Base-by-base conservation (phyloP, 2,113 vertebrate genomes). In the Osmerus eperlanus region DNA sequence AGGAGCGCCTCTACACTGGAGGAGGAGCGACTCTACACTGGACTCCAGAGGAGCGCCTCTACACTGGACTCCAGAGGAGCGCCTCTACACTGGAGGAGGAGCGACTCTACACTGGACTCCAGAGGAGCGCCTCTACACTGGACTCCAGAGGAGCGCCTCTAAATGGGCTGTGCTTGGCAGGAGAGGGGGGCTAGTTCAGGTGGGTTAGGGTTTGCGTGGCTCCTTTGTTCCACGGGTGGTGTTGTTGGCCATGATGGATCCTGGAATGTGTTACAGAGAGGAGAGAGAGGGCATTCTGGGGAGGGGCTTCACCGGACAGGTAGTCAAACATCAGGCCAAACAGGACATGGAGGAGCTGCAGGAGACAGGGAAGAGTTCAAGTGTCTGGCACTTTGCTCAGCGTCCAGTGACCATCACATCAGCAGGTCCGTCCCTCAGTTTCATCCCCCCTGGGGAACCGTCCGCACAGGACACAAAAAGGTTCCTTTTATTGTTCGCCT, bases 221-320 rank as follows among this genome's bases (percentile, higher is more conserved):
- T 59, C 19, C 47, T 32, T 9, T 51, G 53, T 2, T 68, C 32
- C 68, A 15, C 67, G 62, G 15, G 21, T 79, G 41, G 62, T 9
- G 65, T 41, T 62, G 59, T 58, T 23, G 11, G 67, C 70, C 70
- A 73, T 85, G 77, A 80, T 81, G 86, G 85, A 74, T 82, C 61
- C 68, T 87, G 90, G 91, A 92, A 91, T 89, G 89, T 91, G 81
- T 89, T 67, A 81, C 74, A 87, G 82, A 79, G 60, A 21, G 59
- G 82, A 70, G 65, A 47, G 41, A 47, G 9, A 47, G 41, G 9
- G 41, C 41, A 47, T 12, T 47, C 41, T 47, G 41, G 41, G 41
- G 79, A 76, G 72, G 59, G 78, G 82, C 82, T 76, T 87, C 87
- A 80, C 78, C 78, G 77, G 89, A 71, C 85, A 87, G 83, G 84